Evolutionary conservation across 2,113 vertebrate species (phyloP).

Genomic region (Tragelaphus imberbis): DNA sequence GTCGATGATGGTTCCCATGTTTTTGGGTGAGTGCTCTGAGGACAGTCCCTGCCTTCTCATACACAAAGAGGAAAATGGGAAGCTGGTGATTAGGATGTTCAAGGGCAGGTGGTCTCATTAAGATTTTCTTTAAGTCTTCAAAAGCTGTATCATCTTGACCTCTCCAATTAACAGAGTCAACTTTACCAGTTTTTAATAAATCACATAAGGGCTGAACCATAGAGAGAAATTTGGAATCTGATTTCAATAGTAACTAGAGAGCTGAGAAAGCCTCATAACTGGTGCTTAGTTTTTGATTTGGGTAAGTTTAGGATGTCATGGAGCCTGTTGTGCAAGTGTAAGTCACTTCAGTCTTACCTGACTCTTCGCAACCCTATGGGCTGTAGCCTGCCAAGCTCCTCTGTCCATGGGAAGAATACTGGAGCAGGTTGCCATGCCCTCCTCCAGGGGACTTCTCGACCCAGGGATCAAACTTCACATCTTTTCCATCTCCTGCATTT

Average conservation of each 20-base stretch:
- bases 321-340: background rate
- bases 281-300: background rate
- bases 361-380: background rate
- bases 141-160: background rate
- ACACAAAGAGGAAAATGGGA: background rate
- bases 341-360: background rate
- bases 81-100: background rate
- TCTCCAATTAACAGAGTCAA: background rate
- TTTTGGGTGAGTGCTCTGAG: background rate
- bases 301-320: background rate
- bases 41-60: background rate
- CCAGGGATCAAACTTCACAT: background rate
- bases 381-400: background rate
- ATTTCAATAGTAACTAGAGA: background rate
- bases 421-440: background rate
- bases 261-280: background rate
- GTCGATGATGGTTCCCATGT: background rate
- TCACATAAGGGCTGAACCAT: background rate
- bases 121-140: background rate
- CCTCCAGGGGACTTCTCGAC: background rate
- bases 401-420: background rate
- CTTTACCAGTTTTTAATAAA: background rate
- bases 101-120: background rate
- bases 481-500: background rate
- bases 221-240: background rate